These are phyloP conservation scores for Heloderma charlesbogerti DNA, from an alignment of 2,113 vertebrate species.

Conservation along the genomic window DNA sequence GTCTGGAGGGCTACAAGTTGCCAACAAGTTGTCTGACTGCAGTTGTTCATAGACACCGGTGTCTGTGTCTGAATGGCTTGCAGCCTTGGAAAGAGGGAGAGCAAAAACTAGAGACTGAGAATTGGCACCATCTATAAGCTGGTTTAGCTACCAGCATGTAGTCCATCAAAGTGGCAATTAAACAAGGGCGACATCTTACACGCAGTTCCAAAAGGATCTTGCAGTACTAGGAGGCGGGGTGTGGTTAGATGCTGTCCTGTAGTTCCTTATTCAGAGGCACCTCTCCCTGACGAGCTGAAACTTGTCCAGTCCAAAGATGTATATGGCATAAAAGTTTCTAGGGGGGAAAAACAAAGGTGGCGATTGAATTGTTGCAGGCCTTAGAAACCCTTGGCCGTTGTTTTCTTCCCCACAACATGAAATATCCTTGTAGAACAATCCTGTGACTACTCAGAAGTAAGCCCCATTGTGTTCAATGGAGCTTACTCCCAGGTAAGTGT, in stretches of 20 bases:
- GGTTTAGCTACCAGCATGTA: not conserved
- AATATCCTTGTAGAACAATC: not conserved
- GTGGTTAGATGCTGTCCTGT: not conserved
- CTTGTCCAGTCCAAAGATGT: not conserved
- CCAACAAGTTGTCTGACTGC: too few species aligned
- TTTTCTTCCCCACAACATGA: not conserved
- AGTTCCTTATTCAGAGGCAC: not conserved
- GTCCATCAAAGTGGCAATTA: not conserved
- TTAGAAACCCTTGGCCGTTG: not conserved
- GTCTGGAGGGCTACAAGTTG: too few species aligned
- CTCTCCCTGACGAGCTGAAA: not conserved
- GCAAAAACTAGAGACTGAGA: not conserved
- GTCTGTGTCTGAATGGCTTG: too few species aligned
- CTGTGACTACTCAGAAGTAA: not conserved
- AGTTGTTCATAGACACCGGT: too few species aligned
- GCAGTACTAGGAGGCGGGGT: not conserved
- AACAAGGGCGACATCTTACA: not conserved
- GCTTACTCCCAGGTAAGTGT: too few species aligned
- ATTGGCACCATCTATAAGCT: not conserved
- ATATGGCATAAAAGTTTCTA: not conserved
- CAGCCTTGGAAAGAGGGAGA: too few species aligned
- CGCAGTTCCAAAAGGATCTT: not conserved
- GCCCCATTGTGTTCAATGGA: not conserved
- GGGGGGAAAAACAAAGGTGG: not conserved
- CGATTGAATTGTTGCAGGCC: not conserved